Evolutionary conservation across 2,888 invertebrate species (phyloP), one percentile per base, ranked within the genome.

Genomic region (Steinernema hermaphroditum): DNA sequence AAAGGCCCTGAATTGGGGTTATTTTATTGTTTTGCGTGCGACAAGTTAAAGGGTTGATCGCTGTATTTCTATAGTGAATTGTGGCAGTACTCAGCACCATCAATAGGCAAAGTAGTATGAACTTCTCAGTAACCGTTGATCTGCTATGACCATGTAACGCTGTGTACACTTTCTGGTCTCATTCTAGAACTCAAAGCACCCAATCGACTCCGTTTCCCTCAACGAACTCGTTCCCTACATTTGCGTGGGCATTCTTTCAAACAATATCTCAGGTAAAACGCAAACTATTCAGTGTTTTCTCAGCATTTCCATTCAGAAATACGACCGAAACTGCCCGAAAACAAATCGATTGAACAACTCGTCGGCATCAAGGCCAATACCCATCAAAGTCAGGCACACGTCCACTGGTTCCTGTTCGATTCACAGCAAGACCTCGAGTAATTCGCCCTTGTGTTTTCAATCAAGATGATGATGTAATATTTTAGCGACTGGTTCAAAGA

Each of bases 291-390:
- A 37, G 12, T 12, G 37, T 4, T 27, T 12, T 54, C 27, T 27
- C 6, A 24, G 6, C 27, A 6, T 85, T 81, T 82, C 82, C 14
- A 84, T 84, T 68, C 85, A 68, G 78, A 78, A 1, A 78, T 81
- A 49, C 76, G 85, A 22, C 85, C 85, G 19, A 68, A 57, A 14
- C 74, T 85, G 12, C 85, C 85, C 2, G 69, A 77, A n/a, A 83
- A 81, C 50, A 75, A 76, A n/a, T 82, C 85, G 1, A 83, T 85
- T 6, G 82, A 85, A 70, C 85, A 83, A 73, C 76, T 85, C 34
- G 85, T 85, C 34, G 85, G 82, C 71, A 81, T 85, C 68, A 85
- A 85, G 43, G 81, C 83, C 81, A 84, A 85, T 71, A 82, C 85
- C 1, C 75, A 78, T 12, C 83, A 82, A n/a, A 29, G 29, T 2